Conservation (phyloP, 2,888 invertebrate species). For the Arrhopalites spinosus region DNA sequence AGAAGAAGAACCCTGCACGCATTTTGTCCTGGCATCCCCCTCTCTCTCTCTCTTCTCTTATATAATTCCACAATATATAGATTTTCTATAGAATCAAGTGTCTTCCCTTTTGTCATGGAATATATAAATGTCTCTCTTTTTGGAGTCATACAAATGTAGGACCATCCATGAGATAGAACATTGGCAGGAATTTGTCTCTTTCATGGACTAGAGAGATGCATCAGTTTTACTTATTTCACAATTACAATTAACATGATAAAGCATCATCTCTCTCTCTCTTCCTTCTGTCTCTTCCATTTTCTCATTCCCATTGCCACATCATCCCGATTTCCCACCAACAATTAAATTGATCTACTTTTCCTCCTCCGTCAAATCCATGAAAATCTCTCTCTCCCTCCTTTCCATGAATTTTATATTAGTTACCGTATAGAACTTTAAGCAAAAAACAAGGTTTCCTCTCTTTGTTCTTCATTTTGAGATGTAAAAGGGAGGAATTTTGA, state of each 20-base stretch:
- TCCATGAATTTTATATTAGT: no score
- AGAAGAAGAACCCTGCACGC: conserved; percentile 26
- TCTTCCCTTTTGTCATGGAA: background rate
- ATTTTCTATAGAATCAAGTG: background rate
- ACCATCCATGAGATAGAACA: conserved; percentile 12
- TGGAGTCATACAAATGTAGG: conserved; percentile 4
- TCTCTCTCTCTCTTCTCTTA: background rate
- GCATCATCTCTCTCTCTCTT: background rate
- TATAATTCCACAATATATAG: background rate
- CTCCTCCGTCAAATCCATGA: background rate
- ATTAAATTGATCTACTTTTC: conserved; percentile 11
- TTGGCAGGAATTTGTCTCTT: conserved; percentile 19
- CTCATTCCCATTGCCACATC: background rate
- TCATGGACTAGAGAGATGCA: background rate
- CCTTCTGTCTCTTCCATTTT: background rate
- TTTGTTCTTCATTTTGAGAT: background rate
- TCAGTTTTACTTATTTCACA: background rate
- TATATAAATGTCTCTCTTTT: no score
- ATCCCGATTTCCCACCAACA: background rate
- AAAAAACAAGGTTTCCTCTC: background rate
- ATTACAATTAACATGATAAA: background rate
- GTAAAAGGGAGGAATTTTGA: background rate
- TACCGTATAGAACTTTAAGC: background rate
- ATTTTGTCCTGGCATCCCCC: background rate
- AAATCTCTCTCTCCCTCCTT: no score